Conservation (phyloP, 2,113 vertebrate species). For the Colaptes auratus region DNA sequence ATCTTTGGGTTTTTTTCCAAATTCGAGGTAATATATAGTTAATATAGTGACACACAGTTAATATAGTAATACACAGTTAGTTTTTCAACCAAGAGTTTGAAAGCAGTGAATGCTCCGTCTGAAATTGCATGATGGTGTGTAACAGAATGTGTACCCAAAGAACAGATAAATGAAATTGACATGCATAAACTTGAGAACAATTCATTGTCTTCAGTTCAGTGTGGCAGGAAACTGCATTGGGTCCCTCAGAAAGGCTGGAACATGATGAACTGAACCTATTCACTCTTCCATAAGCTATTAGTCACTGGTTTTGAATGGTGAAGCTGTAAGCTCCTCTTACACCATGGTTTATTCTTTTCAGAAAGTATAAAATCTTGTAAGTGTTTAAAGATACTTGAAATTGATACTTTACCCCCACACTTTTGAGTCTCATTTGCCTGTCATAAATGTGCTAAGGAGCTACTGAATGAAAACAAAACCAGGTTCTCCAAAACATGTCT, state of each 20-base stretch:
- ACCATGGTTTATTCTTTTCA: not conserved
- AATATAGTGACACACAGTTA: not conserved
- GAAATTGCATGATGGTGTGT: rapidly evolving
- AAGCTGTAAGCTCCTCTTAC: not conserved
- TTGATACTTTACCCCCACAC: not conserved
- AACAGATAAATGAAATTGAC: not conserved
- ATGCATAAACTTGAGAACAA: not conserved
- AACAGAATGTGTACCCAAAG: not conserved
- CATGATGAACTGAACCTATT: not conserved
- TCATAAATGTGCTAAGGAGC: not conserved
- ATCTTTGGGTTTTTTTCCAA: not conserved
- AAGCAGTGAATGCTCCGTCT: not conserved
- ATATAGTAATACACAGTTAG: not conserved
- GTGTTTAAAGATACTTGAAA: not conserved
- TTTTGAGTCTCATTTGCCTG: not conserved
- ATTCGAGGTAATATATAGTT: not conserved
- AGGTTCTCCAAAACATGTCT: not conserved
- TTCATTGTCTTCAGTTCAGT: not conserved
- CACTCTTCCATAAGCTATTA: not conserved
- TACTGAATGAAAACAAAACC: not conserved
- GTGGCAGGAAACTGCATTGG: not conserved
- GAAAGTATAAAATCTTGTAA: not conserved
- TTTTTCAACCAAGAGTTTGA: not conserved
- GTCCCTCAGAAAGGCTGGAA: not conserved
- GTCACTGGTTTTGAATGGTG: not conserved